These are phyloP conservation scores for Eurytoma adleriae DNA, from an alignment of 2,888 invertebrate genomes.

Conservation along the genomic window DNA sequence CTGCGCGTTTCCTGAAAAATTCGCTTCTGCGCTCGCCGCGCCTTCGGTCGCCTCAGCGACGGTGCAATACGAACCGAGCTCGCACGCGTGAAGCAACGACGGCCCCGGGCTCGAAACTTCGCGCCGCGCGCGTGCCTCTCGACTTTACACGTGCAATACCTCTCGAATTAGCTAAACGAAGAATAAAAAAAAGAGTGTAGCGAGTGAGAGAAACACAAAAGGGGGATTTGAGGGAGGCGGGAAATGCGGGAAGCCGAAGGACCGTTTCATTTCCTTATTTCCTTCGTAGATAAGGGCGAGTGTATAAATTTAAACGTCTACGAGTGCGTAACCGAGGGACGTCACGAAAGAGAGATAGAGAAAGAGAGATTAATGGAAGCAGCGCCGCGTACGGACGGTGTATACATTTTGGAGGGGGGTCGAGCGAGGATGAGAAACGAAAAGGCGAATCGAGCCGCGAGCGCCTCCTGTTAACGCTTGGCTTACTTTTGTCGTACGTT, in stretches of 20 bases:
- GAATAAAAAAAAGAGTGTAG: neutral
- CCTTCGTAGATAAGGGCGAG: conserved; percentile 40
- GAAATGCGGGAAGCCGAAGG: conserved; percentile 4
- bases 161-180: conserved; percentile 59
- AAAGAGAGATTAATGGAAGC: neutral
- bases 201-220: neutral
- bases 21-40: neutral
- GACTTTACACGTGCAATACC: conserved; percentile 62
- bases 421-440: conserved; percentile 17
- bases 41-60: neutral
- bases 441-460: conserved; percentile 60
- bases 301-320: conserved; percentile 45
- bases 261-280: conserved; percentile 42
- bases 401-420: neutral
- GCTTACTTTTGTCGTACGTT: conserved; percentile 15
- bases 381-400: neutral
- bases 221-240: no score
- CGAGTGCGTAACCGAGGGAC: conserved; percentile 3
- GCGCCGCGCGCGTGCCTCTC: conserved; percentile 36
- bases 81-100: conserved; percentile 34
- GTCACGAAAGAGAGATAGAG: neutral
- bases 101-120: conserved; percentile 26
- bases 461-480: conserved; percentile 19
- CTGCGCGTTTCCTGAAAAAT: conserved; percentile 30
- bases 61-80: conserved; percentile 34